Percentiles rank a stretch among this genome's conserved stretches.
phyloP scores from a whole-genome alignment of 37 sponge, comb jelly and placozoan genomes.

The Chondrilla cf. caribensis region DNA sequence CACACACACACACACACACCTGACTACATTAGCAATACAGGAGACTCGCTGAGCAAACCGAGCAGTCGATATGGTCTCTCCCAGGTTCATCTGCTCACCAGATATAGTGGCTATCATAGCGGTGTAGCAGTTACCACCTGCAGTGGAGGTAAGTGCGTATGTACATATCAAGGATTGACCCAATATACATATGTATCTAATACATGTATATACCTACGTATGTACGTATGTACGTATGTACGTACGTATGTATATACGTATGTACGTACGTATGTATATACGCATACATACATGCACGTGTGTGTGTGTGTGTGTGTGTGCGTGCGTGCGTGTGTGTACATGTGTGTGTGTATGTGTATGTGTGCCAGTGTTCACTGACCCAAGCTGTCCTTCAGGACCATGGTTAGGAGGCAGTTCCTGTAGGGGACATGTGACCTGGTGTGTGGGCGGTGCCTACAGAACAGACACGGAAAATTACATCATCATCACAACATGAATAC shows the following conservation, averaged over 20 bases:
- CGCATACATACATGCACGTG: neutral
- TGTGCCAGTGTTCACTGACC: constrained; percentile 33
- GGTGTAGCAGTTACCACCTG: constrained; percentile 90
- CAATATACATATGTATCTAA: neutral
- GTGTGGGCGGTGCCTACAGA: constrained; percentile 1
- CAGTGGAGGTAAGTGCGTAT: neutral
- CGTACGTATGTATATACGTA: neutral
- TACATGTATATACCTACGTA: neutral
- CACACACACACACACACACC: too few relatives aligned
- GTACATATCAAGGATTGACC: neutral
- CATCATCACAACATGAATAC: too few relatives aligned
- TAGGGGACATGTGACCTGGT: constrained; percentile 65
- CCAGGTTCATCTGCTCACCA: constrained; percentile 56
- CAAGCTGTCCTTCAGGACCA: constrained; percentile 83
- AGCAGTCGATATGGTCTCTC: constrained; percentile 82
- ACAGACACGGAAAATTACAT: neutral
- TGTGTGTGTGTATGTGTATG: too few relatives aligned
- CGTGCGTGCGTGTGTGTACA: neutral
- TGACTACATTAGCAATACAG: constrained; percentile 73
- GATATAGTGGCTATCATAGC: constrained; percentile 91
- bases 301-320: neutral
- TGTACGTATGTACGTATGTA: neutral
- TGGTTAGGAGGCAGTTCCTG: constrained; percentile 85
- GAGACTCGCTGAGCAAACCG: constrained; percentile 91
- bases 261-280: neutral